Base-by-base conservation (phyloP, 2,888 invertebrate species). In the Himalopsyche anomala region DNA sequence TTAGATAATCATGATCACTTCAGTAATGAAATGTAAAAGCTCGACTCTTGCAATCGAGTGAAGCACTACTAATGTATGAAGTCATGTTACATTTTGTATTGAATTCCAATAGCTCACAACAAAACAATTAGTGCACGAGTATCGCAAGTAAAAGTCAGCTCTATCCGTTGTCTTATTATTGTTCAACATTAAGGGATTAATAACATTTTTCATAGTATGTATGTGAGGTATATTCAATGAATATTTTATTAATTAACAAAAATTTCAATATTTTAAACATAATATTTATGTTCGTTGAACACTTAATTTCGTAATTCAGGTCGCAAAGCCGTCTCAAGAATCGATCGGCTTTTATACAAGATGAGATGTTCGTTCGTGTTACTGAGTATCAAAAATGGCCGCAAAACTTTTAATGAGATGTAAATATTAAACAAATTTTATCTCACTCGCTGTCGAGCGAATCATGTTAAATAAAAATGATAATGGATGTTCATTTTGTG, bases 371-470 rank as follows among this genome's bases (percentile, higher is more conserved):
- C 28, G 9, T 19, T 28, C 62, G 4, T 19, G n/a, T 19, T 62
- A 19, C 19, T 19, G 62, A n/a, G 62, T 62, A 19, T 62, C 62
- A 62, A 62, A 62, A 62, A 62, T 62, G 62, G 19, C 19, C 19
- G 19, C 62, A n/a, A 19, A 62, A 62, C 62, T 62, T 62, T 62
- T 62, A 62, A 62, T 62, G 62, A 62, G 62, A 19, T 62, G 62
- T 62, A 62, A 62, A 62, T 62, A 62, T 62, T 62, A 62, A 62
- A 19, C 62, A 62, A 62, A 62, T 62, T 62, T 62, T 28, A 62
- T 62, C 62, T 28, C 62, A 19, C 62, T 62, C 62, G 62, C 62
- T 28, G 62, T 62, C 28, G 19, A 62, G 62, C 62, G 62, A 62
- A 62, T 19, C n/a, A 62, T 62, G 62, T 62, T 19, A 62, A 62